phyloP scores from a whole-genome alignment of 2,888 invertebrate species.

The Zonitis immaculata region DNA sequence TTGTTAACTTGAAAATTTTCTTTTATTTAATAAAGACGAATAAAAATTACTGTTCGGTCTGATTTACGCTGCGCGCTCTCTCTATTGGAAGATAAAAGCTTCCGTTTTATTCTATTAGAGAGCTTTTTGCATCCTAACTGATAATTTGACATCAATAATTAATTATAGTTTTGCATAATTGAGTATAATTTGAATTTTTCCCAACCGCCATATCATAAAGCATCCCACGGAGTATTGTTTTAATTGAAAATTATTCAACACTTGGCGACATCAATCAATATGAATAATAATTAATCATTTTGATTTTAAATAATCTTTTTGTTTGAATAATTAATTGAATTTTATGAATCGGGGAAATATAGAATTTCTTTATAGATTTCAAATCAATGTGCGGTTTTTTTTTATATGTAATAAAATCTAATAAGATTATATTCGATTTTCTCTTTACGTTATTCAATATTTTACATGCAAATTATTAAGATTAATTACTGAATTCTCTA shows the following conservation, averaged over 20 bases:
- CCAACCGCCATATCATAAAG: background rate
- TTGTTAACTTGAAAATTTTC: no score
- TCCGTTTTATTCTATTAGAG: background rate
- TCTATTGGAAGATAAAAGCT: background rate
- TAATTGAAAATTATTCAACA: slow-evolving; percentile 16
- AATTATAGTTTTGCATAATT: background rate
- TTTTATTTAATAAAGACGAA: background rate
- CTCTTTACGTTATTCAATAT: background rate
- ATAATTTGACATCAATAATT: background rate
- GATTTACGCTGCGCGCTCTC: background rate
- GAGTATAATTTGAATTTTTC: background rate
- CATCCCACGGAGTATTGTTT: slow-evolving; percentile 19
- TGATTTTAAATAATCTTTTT: no score
- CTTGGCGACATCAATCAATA: slow-evolving; percentile 10
- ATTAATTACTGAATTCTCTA: background rate
- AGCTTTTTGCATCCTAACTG: background rate
- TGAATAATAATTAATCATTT: slow-evolving; percentile 4
- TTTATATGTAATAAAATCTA: background rate
- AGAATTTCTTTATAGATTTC: background rate
- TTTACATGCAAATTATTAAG: background rate
- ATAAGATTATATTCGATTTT: background rate
- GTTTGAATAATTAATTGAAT: background rate
- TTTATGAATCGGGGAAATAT: background rate
- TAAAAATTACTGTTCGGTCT: slow-evolving; percentile 5
- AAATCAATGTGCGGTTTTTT: background rate